These are phyloP conservation scores for Trematomus bernacchii DNA, from an alignment of 2,797 vertebrate species.

Conservation along the genomic window DNA sequence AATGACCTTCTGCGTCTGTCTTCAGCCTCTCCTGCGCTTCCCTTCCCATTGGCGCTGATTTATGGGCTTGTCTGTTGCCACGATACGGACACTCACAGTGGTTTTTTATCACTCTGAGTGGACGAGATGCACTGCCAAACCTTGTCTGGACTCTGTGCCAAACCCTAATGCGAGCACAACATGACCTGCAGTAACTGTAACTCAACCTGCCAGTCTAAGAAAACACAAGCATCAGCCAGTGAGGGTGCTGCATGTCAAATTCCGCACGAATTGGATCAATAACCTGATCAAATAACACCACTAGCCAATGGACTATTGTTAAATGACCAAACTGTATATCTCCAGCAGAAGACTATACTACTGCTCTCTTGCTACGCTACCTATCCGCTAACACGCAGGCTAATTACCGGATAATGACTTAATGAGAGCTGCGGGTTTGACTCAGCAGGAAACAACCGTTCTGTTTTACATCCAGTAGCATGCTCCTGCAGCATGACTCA, in stretches of 20 bases:
- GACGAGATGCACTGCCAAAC: slow-evolving; percentile 46
- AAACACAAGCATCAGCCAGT: slow-evolving; percentile 30
- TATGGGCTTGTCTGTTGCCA: slow-evolving; percentile 69
- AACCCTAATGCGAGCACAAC: slow-evolving; percentile 41
- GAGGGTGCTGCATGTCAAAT: slow-evolving; percentile 34
- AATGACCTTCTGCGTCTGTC: slow-evolving; percentile 40
- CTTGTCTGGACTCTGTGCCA: slow-evolving; percentile 47
- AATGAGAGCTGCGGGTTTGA: slow-evolving; percentile 81
- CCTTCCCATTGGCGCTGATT: slow-evolving; percentile 48
- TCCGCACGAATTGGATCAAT: slow-evolving; percentile 47
- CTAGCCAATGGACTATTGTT: slow-evolving; percentile 30
- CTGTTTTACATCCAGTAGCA: slow-evolving; percentile 82
- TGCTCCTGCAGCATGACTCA: slow-evolving; percentile 79
- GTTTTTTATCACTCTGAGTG: slow-evolving; percentile 52
- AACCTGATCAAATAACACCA: slow-evolving; percentile 55
- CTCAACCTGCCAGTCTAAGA: slow-evolving; percentile 40
- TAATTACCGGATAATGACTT: slow-evolving; percentile 83
- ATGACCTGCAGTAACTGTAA: slow-evolving; percentile 53
- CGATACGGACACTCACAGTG: slow-evolving; percentile 48
- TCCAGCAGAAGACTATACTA: slow-evolving; percentile 31
- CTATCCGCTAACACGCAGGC: slow-evolving; percentile 74
- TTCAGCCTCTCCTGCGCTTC: slow-evolving; percentile 26
- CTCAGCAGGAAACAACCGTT: slow-evolving; percentile 80
- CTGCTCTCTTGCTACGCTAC: slow-evolving; percentile 57
- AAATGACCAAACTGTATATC: slow-evolving; percentile 44